Base-by-base conservation (phyloP, 2,797 vertebrate species). In the Xenopus petersii region DNA sequence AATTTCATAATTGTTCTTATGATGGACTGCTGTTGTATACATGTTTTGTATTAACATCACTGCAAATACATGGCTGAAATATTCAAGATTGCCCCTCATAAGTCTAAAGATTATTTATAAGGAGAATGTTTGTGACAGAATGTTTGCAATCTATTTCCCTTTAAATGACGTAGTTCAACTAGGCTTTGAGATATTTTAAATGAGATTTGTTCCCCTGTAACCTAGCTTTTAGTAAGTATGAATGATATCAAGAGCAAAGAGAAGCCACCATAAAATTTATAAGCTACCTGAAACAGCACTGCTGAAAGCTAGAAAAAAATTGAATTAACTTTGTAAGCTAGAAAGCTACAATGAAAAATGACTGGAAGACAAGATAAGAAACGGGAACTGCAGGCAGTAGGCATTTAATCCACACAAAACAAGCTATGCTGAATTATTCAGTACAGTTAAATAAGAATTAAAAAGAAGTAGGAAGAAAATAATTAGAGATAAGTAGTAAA, bases 241-340 rank as follows among this genome's bases (percentile, higher is more conserved):
- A 78, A 78, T 73, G 71, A 69, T 73, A 73, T 69, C 66, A 64
- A 59, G 56, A 73, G 59, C 58, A 63, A 26, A 64, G 73, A 73
- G 71, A 36, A 73, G 59, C 67, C 71, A 59, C 42, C 46, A 73
- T 73, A 69, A 78, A 69, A 69, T 78, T 21, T 73, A 78, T 78
- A 73, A 68, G 70, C 51, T 73, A 78, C 70, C 75, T 69, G 75
- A 73, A 78, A 78, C 65, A n/a, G 60, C 66, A 73, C 49, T 64
- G 76, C 76, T 73, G 46, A 79, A 70, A 74, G 66, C 67, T 70
- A 70, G 12, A 68, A 69, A 72, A 77, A 73, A 73, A 73, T 70
- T 64, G 30, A 79, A 79, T 74, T 79, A 73, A 79, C 76, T 74
- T 69, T 74, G 76, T 73, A 73, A 78, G 76, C 65, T 69, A 65